A percentile compares a stretch with the other conserved stretches of the same genome.
Evolutionary conservation across 2,797 vertebrate genomes (phyloP).

Genomic region (Anniella stebbinsi): DNA sequence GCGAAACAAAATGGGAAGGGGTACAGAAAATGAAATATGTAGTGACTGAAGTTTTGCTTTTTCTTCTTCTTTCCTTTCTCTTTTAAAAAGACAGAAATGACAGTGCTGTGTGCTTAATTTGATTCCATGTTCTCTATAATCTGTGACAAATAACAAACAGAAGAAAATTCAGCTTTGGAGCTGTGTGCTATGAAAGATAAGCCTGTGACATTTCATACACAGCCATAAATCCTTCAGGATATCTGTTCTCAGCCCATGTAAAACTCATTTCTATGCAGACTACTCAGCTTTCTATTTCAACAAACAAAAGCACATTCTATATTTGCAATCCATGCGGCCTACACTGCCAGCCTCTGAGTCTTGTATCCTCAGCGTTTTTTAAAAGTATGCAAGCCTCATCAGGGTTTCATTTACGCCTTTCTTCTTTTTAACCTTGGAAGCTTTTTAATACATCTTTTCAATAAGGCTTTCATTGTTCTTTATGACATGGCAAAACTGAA

Average conservation of each 20-base stretch:
- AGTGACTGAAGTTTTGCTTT: conserved; percentile 28
- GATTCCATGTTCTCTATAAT: conserved; percentile 76
- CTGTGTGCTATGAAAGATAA: conserved; percentile 79
- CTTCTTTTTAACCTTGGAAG: conserved; percentile 66
- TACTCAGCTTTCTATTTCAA: conserved; percentile 82
- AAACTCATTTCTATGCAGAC: conserved; percentile 82
- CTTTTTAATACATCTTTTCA: conserved; percentile 49
- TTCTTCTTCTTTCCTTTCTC: conserved; percentile 11
- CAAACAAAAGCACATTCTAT: conserved; percentile 82
- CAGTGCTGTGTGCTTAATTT: conserved; percentile 67
- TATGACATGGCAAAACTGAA: conserved; percentile 45
- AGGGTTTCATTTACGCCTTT: conserved; percentile 61
- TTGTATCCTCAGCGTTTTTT: conserved; percentile 60
- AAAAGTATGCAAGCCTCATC: conserved; percentile 62
- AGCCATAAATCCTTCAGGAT: conserved; percentile 81
- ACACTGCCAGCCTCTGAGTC: conserved; percentile 62
- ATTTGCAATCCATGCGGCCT: conserved; percentile 71
- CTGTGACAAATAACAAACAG: conserved; percentile 67
- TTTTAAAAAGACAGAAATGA: conserved; percentile 48
- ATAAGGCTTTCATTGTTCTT: conserved; percentile 58
- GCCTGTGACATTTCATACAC: conserved; percentile 79
- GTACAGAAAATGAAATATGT: conserved; percentile 47
- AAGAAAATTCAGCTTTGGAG: conserved; percentile 71
- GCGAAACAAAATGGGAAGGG: conserved; percentile 34
- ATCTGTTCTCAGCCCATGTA: conserved; percentile 78